Base-by-base conservation (phyloP, 2,113 vertebrate genomes). In the Callopanchax toddi region DNA sequence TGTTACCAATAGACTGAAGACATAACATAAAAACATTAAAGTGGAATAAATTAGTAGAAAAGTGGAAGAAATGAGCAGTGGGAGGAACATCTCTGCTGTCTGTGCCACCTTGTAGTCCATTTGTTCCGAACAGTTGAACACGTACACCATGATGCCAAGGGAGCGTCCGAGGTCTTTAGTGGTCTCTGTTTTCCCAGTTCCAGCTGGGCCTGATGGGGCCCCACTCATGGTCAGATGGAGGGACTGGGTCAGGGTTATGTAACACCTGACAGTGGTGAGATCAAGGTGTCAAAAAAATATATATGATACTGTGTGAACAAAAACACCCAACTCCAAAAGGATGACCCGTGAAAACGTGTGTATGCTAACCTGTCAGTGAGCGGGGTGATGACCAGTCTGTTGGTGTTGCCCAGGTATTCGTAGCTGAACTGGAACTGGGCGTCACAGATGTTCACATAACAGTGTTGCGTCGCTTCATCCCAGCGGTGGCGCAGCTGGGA, bases 371-470 rank as follows among this genome's bases (percentile, higher is more conserved):
- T 90, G 81, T 94, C 93, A 71, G 92, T 94, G 48, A 94, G 92
- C 1, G 92, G 93, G 11, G 92, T 94, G 71, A 94, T 93, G 78
- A 95, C 93, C 61, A 94, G 90, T 23, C 93, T 84, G 74, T 92
- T 91, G 1, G 92, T 94, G 81, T 94, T 94, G 6, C 93, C 93
- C 45, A 94, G 78, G 66, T 94, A 95, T 62, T 94, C 93, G 11
- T 94, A 95, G 51, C 91, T 93, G 67, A 93, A 94, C 76, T 92
- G 92, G 74, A 94, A 94, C 76, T 93, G 93, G 12, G 94, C 94
- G 3, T 94, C 94, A 74, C 93, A 94, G 79, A 94, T 94, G 67
- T 94, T 93, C 21, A 93, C 71, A 39, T 91, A 94, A 61, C 92
- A 94, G 48, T 94, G 91, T 42, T 63, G 88, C 15, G 75, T 90